phyloP scores from a whole-genome alignment of 2,113 vertebrate species.

The Falcunculus frontatus region DNA sequence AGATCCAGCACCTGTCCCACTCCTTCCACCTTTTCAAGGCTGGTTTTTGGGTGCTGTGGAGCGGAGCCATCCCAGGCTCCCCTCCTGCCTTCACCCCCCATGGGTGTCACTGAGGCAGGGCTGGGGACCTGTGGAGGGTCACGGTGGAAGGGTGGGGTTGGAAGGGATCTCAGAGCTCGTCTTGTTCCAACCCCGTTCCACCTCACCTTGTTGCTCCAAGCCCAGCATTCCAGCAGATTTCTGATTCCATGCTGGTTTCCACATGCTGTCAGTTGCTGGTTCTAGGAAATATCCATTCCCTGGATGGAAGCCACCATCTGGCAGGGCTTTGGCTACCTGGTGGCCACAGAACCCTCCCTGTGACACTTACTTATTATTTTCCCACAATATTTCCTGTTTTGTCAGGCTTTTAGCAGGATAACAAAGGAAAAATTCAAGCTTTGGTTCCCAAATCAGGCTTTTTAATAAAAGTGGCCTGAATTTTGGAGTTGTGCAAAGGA shows the following conservation, averaged over 20 bases:
- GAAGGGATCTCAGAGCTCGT: neutral
- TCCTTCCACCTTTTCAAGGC: accelerated
- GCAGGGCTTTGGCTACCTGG: neutral
- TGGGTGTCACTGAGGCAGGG: accelerated
- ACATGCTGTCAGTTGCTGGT: accelerated
- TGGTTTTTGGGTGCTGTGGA: accelerated
- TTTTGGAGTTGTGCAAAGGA: neutral
- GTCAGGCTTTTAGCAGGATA: neutral
- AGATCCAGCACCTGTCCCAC: accelerated
- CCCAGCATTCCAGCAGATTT: neutral
- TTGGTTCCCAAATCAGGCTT: neutral
- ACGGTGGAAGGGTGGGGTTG: neutral
- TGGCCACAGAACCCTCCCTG: accelerated
- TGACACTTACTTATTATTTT: accelerated
- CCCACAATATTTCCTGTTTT: neutral
- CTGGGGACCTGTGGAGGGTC: neutral
- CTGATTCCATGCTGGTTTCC: accelerated
- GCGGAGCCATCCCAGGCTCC: accelerated
- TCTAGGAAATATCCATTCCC: neutral
- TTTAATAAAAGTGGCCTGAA: neutral
- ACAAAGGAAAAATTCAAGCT: neutral
- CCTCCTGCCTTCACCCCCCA: accelerated
- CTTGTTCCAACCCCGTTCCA: neutral
- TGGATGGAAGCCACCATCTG: accelerated
- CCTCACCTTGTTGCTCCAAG: neutral